Evolutionary conservation across 1,140 invertebrate genomes (phyloP).

Genomic region (Drusus annulatus): DNA sequence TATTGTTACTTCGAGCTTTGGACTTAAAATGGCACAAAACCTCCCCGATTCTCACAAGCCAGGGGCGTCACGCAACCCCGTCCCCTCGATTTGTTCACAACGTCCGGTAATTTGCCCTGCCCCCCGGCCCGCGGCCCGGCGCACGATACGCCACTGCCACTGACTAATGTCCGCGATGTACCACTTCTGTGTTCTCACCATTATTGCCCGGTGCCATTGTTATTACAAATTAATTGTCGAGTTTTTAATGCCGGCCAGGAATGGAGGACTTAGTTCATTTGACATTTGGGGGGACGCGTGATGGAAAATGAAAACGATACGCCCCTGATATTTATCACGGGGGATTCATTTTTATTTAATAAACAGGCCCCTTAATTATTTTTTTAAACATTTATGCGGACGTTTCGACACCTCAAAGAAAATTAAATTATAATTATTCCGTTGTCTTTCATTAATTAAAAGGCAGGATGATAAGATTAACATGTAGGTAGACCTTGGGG

Average conservation of each 20-base stretch:
- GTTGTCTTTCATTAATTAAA: too few relatives aligned
- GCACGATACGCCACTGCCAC: slow-evolving; percentile 9
- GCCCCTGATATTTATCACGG: not conserved
- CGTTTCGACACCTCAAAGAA: too few relatives aligned
- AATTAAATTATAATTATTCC: too few relatives aligned
- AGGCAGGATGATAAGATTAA: too few relatives aligned
- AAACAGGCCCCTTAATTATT: too few relatives aligned
- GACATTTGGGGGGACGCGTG: slow-evolving; percentile 22
- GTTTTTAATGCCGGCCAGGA: slow-evolving; percentile 4
- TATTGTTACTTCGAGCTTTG: too few relatives aligned
- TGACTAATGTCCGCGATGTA: slow-evolving; percentile 22
- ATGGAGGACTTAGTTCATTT: slow-evolving; percentile 5
- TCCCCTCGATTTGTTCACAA: slow-evolving; percentile 37
- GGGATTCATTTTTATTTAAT: too few relatives aligned
- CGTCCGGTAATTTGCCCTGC: slow-evolving; percentile 22
- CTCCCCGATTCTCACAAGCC: not conserved
- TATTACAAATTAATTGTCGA: slow-evolving; percentile 33
- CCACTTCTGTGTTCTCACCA: not conserved
- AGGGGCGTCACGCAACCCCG: slow-evolving; percentile 19
- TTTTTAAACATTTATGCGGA: too few relatives aligned
- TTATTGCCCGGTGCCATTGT: slow-evolving; percentile 7
- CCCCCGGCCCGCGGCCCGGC: not conserved
- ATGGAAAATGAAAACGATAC: slow-evolving; percentile 23
- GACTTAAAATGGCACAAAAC: slow-evolving; percentile 3
- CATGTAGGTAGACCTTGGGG: too few relatives aligned